Percentiles rank a stretch among this genome's conserved stretches.
Conservation (phyloP, 2,797 vertebrate species). For the Gymnodraco acuticeps region DNA sequence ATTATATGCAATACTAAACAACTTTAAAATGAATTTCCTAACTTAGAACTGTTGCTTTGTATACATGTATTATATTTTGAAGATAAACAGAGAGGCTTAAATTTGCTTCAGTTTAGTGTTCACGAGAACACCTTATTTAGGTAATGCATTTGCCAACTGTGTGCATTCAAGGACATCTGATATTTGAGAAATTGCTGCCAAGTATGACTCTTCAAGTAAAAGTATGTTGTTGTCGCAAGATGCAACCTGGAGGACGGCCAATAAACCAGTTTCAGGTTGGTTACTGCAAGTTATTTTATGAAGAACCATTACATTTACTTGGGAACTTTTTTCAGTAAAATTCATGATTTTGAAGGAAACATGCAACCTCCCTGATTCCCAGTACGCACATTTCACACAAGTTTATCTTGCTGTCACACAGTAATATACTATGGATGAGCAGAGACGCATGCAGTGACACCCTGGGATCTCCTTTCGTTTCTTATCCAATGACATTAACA, state of each 20-base stretch:
- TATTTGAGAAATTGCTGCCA: constrained; percentile 1
- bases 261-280: not conserved
- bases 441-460: constrained; percentile 40
- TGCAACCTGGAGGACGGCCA: not conserved
- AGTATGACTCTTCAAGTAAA: not conserved
- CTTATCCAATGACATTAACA: constrained; percentile 48
- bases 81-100: not conserved
- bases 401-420: constrained; percentile 18
- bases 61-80: not conserved
- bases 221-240: not conserved
- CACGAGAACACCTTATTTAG: not conserved
- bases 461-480: constrained; percentile 42
- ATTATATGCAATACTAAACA: constrained; percentile 1
- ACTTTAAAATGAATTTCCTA: not conserved
- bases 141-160: not conserved
- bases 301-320: no score
- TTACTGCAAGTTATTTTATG: not conserved
- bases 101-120: not conserved
- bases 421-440: constrained; percentile 13
- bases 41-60: not conserved
- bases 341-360: no score
- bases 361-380: not conserved
- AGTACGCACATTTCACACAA: constrained; percentile 10
- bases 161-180: not conserved
- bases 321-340: no score